Evolutionary conservation across 2,797 vertebrate genomes (phyloP).

Genomic region (Luscinia megarhynchos): DNA sequence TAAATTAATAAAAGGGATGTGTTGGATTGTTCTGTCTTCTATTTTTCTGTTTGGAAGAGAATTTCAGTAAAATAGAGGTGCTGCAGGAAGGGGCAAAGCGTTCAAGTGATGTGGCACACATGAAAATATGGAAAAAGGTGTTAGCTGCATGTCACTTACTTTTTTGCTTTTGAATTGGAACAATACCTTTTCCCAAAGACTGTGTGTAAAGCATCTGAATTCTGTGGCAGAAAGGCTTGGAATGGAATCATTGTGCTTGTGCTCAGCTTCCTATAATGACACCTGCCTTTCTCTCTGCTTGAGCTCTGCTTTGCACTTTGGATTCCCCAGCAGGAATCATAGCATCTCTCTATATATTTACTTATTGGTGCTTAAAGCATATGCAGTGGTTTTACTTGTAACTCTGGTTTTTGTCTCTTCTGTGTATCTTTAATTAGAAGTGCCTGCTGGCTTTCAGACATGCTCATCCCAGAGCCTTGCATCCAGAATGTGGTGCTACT

Average conservation of each 20-base stretch:
- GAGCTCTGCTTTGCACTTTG: constrained; percentile 27
- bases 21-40: constrained; percentile 51
- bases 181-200: background rate
- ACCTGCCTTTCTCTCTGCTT: constrained; percentile 42
- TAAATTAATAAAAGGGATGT: constrained; percentile 67
- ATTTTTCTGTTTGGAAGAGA: constrained; percentile 22
- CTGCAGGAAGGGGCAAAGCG: constrained; percentile 14
- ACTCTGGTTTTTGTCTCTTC: background rate
- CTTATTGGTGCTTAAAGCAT: constrained; percentile 12
- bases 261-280: background rate
- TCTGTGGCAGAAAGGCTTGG: constrained; percentile 32
- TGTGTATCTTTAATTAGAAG: constrained; percentile 32
- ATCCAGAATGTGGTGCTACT: constrained; percentile 31
- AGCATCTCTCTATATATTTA: background rate
- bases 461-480: background rate
- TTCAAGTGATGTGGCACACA: background rate
- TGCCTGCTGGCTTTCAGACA: constrained; percentile 45
- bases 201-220: background rate
- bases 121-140: background rate
- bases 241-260: constrained; percentile 13
- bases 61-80: constrained; percentile 4
- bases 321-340: background rate
- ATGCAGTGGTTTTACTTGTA: constrained; percentile 4
- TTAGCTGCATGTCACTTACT: constrained; percentile 4
- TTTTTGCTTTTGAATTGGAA: constrained; percentile 42